phyloP scores from a whole-genome alignment of 2,113 vertebrate species.

The Oenanthe oenanthe region DNA sequence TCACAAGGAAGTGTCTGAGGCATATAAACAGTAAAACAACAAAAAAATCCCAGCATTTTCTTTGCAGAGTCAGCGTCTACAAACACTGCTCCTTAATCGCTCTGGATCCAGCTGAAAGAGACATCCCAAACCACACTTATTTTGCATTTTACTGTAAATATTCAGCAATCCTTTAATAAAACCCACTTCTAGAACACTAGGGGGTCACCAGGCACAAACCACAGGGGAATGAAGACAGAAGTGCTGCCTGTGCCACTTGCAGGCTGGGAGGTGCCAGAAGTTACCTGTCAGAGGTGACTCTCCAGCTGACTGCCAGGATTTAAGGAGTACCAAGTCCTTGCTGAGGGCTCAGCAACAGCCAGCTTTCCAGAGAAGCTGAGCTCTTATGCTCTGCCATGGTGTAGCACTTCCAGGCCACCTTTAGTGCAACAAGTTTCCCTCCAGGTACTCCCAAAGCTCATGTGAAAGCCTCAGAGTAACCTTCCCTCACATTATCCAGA shows the following conservation, averaged over 20 bases:
- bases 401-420: not conserved
- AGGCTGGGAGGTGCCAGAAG: not conserved
- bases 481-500: not conserved
- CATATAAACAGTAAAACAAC: not conserved
- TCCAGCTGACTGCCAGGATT: not conserved
- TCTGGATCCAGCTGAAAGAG: not conserved
- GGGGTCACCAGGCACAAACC: not conserved
- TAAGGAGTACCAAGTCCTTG: not conserved
- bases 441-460: not conserved
- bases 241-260: rapidly evolving
- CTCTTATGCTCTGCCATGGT: not conserved
- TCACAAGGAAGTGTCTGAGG: constrained; percentile 37
- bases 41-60: constrained; percentile 5
- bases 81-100: not conserved
- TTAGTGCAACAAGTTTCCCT: not conserved
- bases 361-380: not conserved
- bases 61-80: not conserved
- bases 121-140: not conserved
- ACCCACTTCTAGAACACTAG: not conserved
- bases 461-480: not conserved
- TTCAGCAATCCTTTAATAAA: not conserved
- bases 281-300: not conserved
- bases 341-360: not conserved
- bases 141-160: not conserved
- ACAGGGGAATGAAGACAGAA: not conserved